A percentile compares a stretch with the other conserved stretches of the same genome.
Conservation (phyloP, 2,113 vertebrate genomes). For the Sminthopsis crassicaudata region DNA sequence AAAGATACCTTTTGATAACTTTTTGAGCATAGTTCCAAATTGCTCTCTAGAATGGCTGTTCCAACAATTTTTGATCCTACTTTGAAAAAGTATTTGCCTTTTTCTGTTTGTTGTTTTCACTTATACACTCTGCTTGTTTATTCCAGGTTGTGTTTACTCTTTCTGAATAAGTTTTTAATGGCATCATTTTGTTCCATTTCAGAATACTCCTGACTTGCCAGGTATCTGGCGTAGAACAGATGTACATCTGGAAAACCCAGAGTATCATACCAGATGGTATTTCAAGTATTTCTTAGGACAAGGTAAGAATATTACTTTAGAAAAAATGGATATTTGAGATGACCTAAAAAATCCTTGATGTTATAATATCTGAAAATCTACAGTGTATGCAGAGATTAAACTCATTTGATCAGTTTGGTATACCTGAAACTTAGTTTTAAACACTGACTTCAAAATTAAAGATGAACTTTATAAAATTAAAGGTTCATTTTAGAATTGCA, state of each 20-base stretch:
- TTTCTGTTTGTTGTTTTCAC: background rate
- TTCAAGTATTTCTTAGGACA: constrained; percentile 99
- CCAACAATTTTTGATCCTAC: background rate
- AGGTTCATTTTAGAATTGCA: background rate
- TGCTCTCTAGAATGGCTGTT: no score
- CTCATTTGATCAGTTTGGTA: background rate
- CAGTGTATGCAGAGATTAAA: background rate
- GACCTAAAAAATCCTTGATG: constrained; percentile 38
- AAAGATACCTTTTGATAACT: no score
- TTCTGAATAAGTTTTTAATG: constrained; percentile 50
- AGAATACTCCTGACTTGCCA: constrained; percentile 91
- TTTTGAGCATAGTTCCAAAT: no score
- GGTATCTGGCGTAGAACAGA: constrained; percentile 98
- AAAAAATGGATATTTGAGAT: constrained; percentile 45
- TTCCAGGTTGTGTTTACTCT: constrained; percentile 26
- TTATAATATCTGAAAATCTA: constrained; percentile 20
- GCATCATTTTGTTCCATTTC: constrained; percentile 75
- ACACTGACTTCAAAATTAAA: background rate
- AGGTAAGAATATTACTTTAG: constrained; percentile 86
- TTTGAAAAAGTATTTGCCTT: background rate
- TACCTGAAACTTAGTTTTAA: background rate
- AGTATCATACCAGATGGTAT: constrained; percentile 99
- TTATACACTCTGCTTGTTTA: constrained; percentile 12
- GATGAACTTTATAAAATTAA: background rate
- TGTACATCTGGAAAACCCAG: constrained; percentile 98